Evolutionary conservation across 2,113 vertebrate species (phyloP).

Genomic region (Hypomesus transpacificus): DNA sequence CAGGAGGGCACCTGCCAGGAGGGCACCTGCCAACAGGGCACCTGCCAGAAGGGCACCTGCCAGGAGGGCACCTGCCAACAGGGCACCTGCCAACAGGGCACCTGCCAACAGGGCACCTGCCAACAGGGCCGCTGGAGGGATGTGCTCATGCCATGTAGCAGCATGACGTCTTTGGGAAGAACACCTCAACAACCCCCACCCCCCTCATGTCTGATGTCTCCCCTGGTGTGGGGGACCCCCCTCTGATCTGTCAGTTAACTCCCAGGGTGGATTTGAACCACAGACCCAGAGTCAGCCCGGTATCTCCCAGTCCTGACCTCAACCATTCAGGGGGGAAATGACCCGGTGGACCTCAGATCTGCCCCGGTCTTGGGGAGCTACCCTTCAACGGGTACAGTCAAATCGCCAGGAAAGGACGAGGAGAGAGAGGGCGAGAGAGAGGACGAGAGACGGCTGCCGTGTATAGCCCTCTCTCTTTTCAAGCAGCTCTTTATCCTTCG

Average conservation of each 20-base stretch:
- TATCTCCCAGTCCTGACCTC: too few relatives aligned
- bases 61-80: constrained; percentile 1
- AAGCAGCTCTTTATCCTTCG: constrained; percentile 1
- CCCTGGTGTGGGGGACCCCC: background rate
- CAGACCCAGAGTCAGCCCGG: too few relatives aligned
- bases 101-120: constrained; percentile 34
- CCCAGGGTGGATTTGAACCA: too few relatives aligned
- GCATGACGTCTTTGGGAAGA: constrained; percentile 46
- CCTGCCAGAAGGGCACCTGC: constrained; percentile 34
- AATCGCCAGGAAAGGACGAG: too few relatives aligned
- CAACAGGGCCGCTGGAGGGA: constrained; percentile 50
- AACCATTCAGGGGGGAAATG: too few relatives aligned
- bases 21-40: too few relatives aligned
- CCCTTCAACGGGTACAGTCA: too few relatives aligned
- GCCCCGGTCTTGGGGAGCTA: too few relatives aligned
- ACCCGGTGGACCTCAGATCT: too few relatives aligned
- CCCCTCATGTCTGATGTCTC: constrained; percentile 22
- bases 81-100: too few relatives aligned
- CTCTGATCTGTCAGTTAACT: too few relatives aligned
- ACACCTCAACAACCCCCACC: constrained; percentile 14
- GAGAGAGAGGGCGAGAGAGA: too few relatives aligned
- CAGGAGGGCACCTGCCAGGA: constrained; percentile 31
- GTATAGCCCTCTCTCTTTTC: background rate
- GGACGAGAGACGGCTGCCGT: background rate
- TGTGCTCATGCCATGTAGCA: constrained; percentile 53